A percentile compares a stretch with the other conserved stretches of the same genome.
Evolutionary conservation across 2,888 invertebrate species (phyloP).

Genomic region (Colostygia pectinataria): DNA sequence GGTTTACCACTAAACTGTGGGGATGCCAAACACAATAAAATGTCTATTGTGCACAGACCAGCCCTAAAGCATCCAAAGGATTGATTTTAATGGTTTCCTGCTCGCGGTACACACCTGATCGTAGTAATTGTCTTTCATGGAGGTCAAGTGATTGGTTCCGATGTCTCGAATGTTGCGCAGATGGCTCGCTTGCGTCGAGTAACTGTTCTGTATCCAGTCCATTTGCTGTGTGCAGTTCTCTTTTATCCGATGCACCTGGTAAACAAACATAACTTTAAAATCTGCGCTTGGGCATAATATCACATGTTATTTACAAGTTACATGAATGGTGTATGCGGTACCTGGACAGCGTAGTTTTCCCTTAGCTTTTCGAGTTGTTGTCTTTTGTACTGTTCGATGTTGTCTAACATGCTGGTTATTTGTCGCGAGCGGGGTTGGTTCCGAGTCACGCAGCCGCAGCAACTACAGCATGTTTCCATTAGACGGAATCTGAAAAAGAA

Average conservation of each 20-base stretch:
- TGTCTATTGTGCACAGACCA: too few relatives aligned
- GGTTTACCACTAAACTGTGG: slow-evolving; percentile 22
- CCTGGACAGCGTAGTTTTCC: slow-evolving; percentile 96
- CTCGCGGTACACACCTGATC: slow-evolving; percentile 86
- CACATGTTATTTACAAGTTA: neutral
- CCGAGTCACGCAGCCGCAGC: slow-evolving; percentile 88
- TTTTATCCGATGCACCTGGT: slow-evolving; percentile 92
- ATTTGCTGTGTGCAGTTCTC: slow-evolving; percentile 97
- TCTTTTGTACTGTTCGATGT: slow-evolving; percentile 94
- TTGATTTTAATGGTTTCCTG: neutral
- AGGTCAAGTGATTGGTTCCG: slow-evolving; percentile 93
- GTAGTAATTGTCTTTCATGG: slow-evolving; percentile 94
- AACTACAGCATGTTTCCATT: slow-evolving; percentile 89
- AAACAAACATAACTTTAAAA: slow-evolving; percentile 8
- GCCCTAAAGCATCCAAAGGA: too few relatives aligned
- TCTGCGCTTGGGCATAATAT: too few relatives aligned
- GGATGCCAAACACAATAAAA: too few relatives aligned
- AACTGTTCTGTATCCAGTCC: slow-evolving; percentile 96
- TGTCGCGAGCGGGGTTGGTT: slow-evolving; percentile 91
- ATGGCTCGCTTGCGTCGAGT: slow-evolving; percentile 93
- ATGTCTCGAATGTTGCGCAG: slow-evolving; percentile 95
- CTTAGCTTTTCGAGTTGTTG: slow-evolving; percentile 93
- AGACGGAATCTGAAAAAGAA: slow-evolving; percentile 85
- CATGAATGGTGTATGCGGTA: slow-evolving; percentile 50
- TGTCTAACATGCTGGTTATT: slow-evolving; percentile 94